Conservation (phyloP, 2,113 vertebrate genomes). For the Lates calcarifer region DNA sequence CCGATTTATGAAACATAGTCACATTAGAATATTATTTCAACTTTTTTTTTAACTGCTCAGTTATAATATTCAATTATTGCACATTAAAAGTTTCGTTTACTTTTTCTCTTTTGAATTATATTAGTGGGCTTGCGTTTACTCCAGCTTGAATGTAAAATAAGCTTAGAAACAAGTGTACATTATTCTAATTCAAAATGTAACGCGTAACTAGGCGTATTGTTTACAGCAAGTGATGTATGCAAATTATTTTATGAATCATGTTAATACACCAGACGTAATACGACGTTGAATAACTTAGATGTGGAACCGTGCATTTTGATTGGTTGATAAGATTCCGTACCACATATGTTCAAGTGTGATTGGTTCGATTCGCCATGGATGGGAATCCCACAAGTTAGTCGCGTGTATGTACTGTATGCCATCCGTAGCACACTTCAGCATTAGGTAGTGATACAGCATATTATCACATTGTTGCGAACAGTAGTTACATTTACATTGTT, state of each 20-base stretch:
- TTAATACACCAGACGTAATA: not conserved
- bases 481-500: not conserved
- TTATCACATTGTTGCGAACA: not conserved
- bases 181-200: not conserved
- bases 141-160: not conserved
- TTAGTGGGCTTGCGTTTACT: not conserved
- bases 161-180: not conserved
- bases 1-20: not conserved
- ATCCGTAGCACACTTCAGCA: fast-evolving
- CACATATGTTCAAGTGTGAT: conserved; percentile 14
- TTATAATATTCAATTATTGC: not conserved
- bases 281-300: not conserved
- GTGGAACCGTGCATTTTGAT: conserved; percentile 28
- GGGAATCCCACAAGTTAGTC: not conserved
- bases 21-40: not conserved
- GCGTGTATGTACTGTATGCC: fast-evolving
- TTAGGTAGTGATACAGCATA: not conserved
- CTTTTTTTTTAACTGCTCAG: not conserved
- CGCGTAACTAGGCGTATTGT: too few species aligned
- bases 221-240: not conserved
- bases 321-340: not conserved
- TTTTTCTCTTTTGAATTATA: not conserved
- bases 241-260: not conserved
- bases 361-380: not conserved
- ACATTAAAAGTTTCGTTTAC: not conserved